These are phyloP conservation scores for Pagrus major DNA, from an alignment of 2,113 vertebrate species.

Conservation along the genomic window DNA sequence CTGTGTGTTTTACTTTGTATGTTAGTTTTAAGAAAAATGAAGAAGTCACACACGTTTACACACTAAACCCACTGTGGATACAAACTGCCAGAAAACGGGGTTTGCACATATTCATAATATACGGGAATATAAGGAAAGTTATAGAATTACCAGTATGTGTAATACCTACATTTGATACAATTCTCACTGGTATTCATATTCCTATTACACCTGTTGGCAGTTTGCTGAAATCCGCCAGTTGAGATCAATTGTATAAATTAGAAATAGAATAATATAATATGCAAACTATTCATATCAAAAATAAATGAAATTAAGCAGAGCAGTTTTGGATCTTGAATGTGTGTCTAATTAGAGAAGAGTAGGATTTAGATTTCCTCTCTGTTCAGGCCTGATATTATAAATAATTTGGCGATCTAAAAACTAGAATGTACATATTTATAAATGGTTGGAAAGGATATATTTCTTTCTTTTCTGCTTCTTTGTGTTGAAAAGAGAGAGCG, in stretches of 20 bases:
- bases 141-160: neutral
- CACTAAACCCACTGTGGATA: neutral
- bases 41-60: neutral
- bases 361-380: neutral
- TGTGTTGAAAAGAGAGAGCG: rapidly evolving
- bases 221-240: neutral
- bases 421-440: neutral
- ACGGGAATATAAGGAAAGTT: neutral
- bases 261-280: neutral
- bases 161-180: neutral
- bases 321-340: neutral
- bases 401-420: neutral
- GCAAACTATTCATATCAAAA: neutral
- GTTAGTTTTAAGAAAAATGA: neutral
- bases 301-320: neutral
- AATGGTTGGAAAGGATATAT: neutral
- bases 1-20: neutral
- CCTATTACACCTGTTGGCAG: constrained; percentile 24
- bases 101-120: neutral
- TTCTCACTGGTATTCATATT: neutral
- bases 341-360: neutral
- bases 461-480: neutral
- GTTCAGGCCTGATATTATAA: neutral
- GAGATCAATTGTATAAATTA: neutral
- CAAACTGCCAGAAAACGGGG: neutral